Evolutionary conservation across 1,140 invertebrate genomes (phyloP), one percentile per base, ranked within the genome.

Genomic region (Apis dorsata): DNA sequence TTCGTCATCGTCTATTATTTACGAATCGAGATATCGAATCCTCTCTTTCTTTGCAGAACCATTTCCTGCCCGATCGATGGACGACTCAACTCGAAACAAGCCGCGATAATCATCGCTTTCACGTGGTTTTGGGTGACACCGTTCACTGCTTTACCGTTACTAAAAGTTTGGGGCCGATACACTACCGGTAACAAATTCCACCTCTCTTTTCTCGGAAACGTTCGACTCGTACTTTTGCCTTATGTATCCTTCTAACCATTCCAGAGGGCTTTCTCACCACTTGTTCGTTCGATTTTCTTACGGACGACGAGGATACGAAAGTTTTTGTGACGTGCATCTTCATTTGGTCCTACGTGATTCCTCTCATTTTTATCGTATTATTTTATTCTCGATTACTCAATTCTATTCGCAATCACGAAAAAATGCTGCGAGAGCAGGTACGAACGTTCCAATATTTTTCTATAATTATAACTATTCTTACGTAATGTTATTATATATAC

Each of bases 51-150:
- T 24, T 69, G 53, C 88, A 96, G 96, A 86, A 97, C 96, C 1
- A 97, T 97, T 82, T 96, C 96, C 4, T 96, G 96, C 90, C 96
- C 97, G 1, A 95, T 97, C 81, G 96, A 97, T 90, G 96, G 96
- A 49, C 95, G 96, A 79, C 92, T 97, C 53, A 96, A 95, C 88
- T 94, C 94, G 68, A 95, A 95, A 62, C 96, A 97, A 90, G 96
- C 96, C 10, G 90, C 94, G 2, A 89, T 96, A 1, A 94, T 97
- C 12, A 94, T 96, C 55, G 90, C 94, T 0, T 94, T 96, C 77
- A 96, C 96, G 19, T 97, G 96, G 96, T 90, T 96, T 62, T 97
- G 96, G 95, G 94, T 96, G 1, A 88, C 95, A 69, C 96, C 96
- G 0, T 97, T 97, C 91, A 95, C 95, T 0, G 90, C 97, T 65